A percentile compares a stretch with the other conserved stretches of the same genome.
Conservation (phyloP, 2,797 vertebrate species). For the Discoglossus pictus region DNA sequence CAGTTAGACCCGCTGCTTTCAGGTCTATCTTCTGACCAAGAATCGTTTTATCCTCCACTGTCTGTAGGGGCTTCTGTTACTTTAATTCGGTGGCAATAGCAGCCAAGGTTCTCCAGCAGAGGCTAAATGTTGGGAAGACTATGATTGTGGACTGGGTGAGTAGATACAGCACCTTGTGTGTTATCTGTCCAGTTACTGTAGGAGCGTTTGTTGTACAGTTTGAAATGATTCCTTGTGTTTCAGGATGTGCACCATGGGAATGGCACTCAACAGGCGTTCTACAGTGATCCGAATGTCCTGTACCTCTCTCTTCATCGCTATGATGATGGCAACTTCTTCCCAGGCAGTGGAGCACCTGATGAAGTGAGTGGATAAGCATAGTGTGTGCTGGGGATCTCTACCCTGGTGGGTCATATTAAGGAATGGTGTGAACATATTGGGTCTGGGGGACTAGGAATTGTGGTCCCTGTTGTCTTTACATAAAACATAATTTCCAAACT, state of each 20-base stretch:
- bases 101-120: constrained; percentile 92
- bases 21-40: too few species aligned
- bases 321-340: constrained; percentile 97
- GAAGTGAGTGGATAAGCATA: constrained; percentile 86
- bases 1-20: too few species aligned
- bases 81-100: constrained; percentile 95
- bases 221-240: constrained; percentile 22
- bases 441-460: too few species aligned
- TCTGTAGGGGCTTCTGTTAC: constrained; percentile 94
- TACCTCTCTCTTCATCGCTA: constrained; percentile 95
- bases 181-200: neutral
- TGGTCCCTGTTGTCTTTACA: too few species aligned
- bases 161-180: neutral
- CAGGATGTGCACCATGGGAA: constrained; percentile 98
- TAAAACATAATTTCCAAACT: too few species aligned
- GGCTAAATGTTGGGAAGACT: constrained; percentile 90
- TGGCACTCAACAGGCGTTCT: constrained; percentile 96
- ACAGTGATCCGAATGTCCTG: constrained; percentile 86
- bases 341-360: constrained; percentile 91
- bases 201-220: too few species aligned
- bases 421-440: too few species aligned
- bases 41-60: constrained; percentile 10
- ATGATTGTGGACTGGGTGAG: constrained; percentile 98
- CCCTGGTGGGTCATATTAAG: too few species aligned
- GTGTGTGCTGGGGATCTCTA: too few species aligned